Evolutionary conservation across 2,113 vertebrate species (phyloP).

Genomic region (Nicator chloris): DNA sequence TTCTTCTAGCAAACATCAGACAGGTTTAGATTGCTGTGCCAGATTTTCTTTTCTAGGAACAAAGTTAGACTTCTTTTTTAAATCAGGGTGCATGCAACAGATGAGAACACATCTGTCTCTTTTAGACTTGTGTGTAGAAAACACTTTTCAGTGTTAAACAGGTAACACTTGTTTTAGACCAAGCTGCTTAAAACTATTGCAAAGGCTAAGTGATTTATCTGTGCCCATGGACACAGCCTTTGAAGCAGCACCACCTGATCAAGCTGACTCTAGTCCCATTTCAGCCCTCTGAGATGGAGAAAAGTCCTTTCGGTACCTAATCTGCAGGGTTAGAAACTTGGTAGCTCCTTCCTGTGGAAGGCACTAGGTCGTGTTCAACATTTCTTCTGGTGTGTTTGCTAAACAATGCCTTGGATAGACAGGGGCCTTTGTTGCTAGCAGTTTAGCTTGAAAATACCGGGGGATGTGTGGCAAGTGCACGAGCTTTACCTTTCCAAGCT

Average conservation of each 20-base stretch:
- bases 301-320: neutral
- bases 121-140: neutral
- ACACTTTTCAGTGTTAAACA: neutral
- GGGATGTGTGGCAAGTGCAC: neutral
- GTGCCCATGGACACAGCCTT: neutral
- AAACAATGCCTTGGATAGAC: neutral
- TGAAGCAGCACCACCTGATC: neutral
- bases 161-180: neutral
- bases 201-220: neutral
- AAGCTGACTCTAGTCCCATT: neutral
- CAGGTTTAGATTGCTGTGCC: neutral
- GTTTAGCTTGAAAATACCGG: neutral
- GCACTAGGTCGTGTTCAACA: neutral
- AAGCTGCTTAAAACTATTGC: neutral
- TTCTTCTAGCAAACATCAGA: neutral
- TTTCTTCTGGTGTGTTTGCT: neutral
- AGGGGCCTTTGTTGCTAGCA: neutral
- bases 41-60: neutral
- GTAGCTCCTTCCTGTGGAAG: neutral
- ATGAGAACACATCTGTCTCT: neutral
- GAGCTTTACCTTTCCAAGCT: neutral
- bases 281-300: neutral
- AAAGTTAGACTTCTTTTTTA: neutral
- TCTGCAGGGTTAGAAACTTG: neutral
- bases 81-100: accelerated